A percentile compares a stretch with the other conserved stretches of the same genome.
These are phyloP conservation scores for Clunio marinus DNA, from an alignment of 2,888 invertebrate species.

Conservation along the genomic window DNA sequence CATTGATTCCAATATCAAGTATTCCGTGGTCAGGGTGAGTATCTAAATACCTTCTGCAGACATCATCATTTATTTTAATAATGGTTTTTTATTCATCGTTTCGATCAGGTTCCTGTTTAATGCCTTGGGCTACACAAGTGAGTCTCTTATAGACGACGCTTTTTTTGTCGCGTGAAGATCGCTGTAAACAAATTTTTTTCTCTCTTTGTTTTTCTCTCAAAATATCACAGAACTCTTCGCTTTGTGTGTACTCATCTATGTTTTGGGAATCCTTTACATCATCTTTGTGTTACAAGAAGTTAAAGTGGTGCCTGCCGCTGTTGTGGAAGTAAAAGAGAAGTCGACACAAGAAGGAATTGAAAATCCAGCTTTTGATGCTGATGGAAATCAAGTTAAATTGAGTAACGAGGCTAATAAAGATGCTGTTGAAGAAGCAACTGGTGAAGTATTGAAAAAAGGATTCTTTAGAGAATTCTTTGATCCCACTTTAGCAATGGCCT, in stretches of 20 bases:
- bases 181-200: no score
- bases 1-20: constrained; percentile 47
- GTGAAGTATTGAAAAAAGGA: constrained; percentile 41
- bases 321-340: background rate
- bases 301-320: background rate
- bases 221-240: constrained; percentile 46
- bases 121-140: constrained; percentile 48
- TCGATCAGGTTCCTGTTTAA: constrained; percentile 38
- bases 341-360: constrained; percentile 38
- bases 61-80: no score
- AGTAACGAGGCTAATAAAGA: background rate
- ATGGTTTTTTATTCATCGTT: background rate
- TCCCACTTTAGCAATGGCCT: constrained; percentile 48
- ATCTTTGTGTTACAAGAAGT: constrained; percentile 48
- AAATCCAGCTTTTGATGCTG: constrained; percentile 40
- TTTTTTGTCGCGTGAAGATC: background rate
- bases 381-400: background rate
- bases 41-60: background rate
- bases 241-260: constrained; percentile 46
- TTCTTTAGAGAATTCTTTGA: constrained; percentile 48
- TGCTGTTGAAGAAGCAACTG: background rate
- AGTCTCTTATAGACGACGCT: constrained; percentile 42
- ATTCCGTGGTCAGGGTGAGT: constrained; percentile 44
- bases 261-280: constrained; percentile 48
- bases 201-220: background rate